Conservation (phyloP, 2,888 invertebrate species). For the Patella pellucida region DNA sequence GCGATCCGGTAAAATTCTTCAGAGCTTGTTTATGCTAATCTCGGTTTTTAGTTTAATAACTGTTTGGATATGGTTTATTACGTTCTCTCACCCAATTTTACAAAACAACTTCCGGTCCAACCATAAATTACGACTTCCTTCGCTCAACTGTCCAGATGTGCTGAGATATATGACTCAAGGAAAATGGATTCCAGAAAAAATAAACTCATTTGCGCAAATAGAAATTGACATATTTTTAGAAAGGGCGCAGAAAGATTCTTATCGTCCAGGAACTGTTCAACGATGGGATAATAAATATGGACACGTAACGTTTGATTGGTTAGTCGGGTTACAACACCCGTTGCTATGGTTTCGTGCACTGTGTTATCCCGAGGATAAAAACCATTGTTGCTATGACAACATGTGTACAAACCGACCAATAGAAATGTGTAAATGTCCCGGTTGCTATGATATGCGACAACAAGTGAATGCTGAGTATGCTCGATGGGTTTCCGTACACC, state of each 20-base stretch:
- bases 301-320: constrained; percentile 16
- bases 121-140: background rate
- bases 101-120: background rate
- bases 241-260: background rate
- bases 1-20: no score
- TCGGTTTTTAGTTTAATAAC: background rate
- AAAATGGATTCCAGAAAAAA: background rate
- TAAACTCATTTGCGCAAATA: background rate
- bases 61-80: background rate
- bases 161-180: background rate
- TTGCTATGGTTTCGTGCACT: constrained; percentile 13
- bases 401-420: background rate
- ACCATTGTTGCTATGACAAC: constrained; percentile 18
- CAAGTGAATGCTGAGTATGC: constrained; percentile 9
- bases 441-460: constrained; percentile 1
- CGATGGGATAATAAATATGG: constrained; percentile 15
- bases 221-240: constrained; percentile 12
- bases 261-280: constrained; percentile 1
- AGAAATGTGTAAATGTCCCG: constrained; percentile 3
- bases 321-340: background rate
- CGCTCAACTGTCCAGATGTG: background rate
- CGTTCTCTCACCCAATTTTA: background rate
- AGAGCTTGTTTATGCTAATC: no score
- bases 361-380: constrained; percentile 1
- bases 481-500: background rate